Conservation (phyloP, 2,888 invertebrate genomes). For the Archips xylosteana region DNA sequence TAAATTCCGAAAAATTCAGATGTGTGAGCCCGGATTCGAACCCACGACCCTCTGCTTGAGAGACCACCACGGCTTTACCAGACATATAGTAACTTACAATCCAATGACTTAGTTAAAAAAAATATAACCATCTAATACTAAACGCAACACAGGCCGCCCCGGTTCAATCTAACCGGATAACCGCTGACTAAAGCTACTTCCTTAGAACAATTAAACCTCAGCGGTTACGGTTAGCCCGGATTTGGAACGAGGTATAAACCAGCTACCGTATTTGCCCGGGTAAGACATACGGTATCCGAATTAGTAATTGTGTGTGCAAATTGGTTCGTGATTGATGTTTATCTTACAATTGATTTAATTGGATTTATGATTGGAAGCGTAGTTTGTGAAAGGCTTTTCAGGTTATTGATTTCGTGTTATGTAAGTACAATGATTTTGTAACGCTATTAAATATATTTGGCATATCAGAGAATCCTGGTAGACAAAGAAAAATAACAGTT, state of each 20-base stretch:
- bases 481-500: too few species aligned
- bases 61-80: too few species aligned
- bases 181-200: constrained; percentile 25
- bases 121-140: too few species aligned
- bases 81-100: too few species aligned
- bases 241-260: constrained; percentile 18
- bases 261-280: background rate
- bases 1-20: too few species aligned
- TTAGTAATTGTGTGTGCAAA: constrained; percentile 27
- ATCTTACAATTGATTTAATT: constrained; percentile 36
- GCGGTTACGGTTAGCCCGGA: constrained; percentile 35
- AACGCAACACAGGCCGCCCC: constrained; percentile 7
- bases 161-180: constrained; percentile 30
- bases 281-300: constrained; percentile 7
- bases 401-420: constrained; percentile 10
- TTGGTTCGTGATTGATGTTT: constrained; percentile 35
- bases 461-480: too few species aligned
- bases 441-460: too few species aligned
- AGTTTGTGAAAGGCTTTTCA: constrained; percentile 16
- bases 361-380: constrained; percentile 2
- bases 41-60: too few species aligned
- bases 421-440: background rate
- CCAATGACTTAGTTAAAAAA: too few species aligned
- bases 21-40: too few species aligned
- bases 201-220: constrained; percentile 41